These are phyloP conservation scores for Romanomermis culicivorax DNA, from an alignment of 2,888 invertebrate genomes.

Conservation along the genomic window DNA sequence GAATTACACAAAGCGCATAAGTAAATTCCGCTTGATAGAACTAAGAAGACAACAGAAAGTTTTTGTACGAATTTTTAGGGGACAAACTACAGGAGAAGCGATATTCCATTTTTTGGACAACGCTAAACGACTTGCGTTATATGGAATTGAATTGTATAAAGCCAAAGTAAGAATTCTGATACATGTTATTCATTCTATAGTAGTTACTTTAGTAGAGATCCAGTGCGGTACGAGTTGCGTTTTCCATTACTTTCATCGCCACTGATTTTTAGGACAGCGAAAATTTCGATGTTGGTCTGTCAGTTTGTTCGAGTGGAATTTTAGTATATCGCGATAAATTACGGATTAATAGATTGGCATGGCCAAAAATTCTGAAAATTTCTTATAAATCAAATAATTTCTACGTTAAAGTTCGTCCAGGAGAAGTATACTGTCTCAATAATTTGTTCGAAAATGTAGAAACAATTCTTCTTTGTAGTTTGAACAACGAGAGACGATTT, in stretches of 20 bases:
- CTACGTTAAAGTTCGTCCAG: slow-evolving; percentile 88
- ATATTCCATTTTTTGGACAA: slow-evolving; percentile 91
- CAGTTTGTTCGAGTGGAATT: slow-evolving; percentile 86
- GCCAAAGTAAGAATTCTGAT: slow-evolving; percentile 42
- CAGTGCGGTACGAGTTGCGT: neutral
- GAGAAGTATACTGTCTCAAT: slow-evolving; percentile 41
- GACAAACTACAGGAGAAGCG: slow-evolving; percentile 89
- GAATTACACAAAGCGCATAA: slow-evolving; percentile 69
- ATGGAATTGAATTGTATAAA: slow-evolving; percentile 88
- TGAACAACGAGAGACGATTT: slow-evolving; percentile 84
- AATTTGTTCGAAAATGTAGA: slow-evolving; percentile 1
- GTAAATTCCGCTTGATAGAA: too few species aligned
- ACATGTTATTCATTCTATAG: neutral
- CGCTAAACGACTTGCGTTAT: slow-evolving; percentile 95
- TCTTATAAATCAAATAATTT: slow-evolving; percentile 94
- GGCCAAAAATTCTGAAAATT: slow-evolving; percentile 97
- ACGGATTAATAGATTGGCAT: slow-evolving; percentile 87
- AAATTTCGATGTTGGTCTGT: slow-evolving; percentile 79
- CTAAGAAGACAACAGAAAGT: too few species aligned
- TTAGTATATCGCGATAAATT: slow-evolving; percentile 79
- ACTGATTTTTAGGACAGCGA: slow-evolving; percentile 68
- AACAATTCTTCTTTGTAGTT: too few species aligned
- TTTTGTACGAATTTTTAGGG: slow-evolving; percentile 40
- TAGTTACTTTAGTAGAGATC: too few species aligned
- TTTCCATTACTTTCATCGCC: too few species aligned